Base-by-base conservation (phyloP, 2,113 vertebrate genomes). In the Hirundichthys speculiger region DNA sequence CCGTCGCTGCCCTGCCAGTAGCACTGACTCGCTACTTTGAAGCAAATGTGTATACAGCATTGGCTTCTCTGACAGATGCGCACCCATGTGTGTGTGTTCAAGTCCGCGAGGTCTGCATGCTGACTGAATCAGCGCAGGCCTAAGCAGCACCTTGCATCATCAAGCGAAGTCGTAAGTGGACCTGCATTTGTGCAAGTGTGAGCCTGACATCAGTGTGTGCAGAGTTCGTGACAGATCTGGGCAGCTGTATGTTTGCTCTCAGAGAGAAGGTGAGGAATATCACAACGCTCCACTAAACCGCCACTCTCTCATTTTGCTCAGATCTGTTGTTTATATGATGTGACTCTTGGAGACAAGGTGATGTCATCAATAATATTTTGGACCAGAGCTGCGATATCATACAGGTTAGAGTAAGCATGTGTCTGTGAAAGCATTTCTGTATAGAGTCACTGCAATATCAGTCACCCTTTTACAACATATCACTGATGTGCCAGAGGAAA, bases 271-370 rank as follows among this genome's bases (percentile, higher is more conserved):
- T 89, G 91, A 68, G 66, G 81, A 91, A 91, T 92, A 85, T 89
- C 87, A 53, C 90, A 47, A 61, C 47, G 45, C 55, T 78, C 66
- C 81, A 82, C 79, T 61, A 91, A 91, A 90, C 85, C 84, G 69
- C 83, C 21, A 60, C 77, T 77, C 53, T 66, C 38, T 47, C 8
- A 30, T 75, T 73, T 69, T 41, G 76, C 87, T 87, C 79, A 82
- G 83, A 88, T 79, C 75, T 46, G 43, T 66, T 90, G 90, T 90
- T 90, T 88, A 73, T 87, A 63, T 60, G 60, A 74, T 75, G 53
- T 2, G 75, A 86, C 69, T 86, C 89, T 69, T 90, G 76, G 89
- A 91, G 89, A 91, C 88, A 68, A 75, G 52, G 57, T 89, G 86
- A 89, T 76, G 80, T 91, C 88, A 87, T 72, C 56, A 53, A 74